Base-by-base conservation (phyloP, 2,888 invertebrate genomes). In the Phortica magna region DNA sequence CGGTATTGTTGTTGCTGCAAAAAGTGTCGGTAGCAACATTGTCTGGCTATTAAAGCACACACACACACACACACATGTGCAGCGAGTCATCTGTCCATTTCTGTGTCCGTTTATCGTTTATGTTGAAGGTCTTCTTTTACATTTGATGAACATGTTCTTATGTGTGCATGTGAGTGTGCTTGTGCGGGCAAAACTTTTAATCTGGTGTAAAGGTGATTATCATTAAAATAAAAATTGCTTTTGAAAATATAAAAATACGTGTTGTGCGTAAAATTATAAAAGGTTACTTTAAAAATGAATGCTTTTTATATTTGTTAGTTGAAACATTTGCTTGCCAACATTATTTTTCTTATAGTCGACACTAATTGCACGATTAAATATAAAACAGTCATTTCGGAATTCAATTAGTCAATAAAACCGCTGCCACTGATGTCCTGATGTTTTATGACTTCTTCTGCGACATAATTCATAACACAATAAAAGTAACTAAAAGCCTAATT, bases 161-260 rank as follows among this genome's bases (percentile, higher is more conserved):
- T 72, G n/a, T 55, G 17, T 78, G 70, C 61, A n/a, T 65, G 19
- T 59, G 43, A n/a, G n/a, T 73, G 73, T 75, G 61, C 43, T 12
- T 75, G 67, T 75, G 70, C 64, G 19, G 5, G 61, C 53, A 72
- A 64, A 59, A 76, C 43, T 73, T 76, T 73, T 48, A 73, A 73
- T 68, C 68, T 76, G 55, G 53, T 70, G 12, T 48, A 61, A 71
- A 71, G 61, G 42, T 61, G 71, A 75, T 75, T 75, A 75, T 71
- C 71, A 75, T 71, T 61, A 75, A 71, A 64, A 42, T 67, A 67
- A 67, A 75, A 75, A 75, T 59, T 22, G 59, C 59, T 75, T 12
- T 14, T 57, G 17, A 42, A 74, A 74, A 48, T 9, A 12, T 48
- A 12, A 14, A 9, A 48, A 48, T 48, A 12, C 64, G 14, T 22